These are phyloP conservation scores for Phasianus colchicus DNA, from an alignment of 2,113 vertebrate species.

Conservation along the genomic window DNA sequence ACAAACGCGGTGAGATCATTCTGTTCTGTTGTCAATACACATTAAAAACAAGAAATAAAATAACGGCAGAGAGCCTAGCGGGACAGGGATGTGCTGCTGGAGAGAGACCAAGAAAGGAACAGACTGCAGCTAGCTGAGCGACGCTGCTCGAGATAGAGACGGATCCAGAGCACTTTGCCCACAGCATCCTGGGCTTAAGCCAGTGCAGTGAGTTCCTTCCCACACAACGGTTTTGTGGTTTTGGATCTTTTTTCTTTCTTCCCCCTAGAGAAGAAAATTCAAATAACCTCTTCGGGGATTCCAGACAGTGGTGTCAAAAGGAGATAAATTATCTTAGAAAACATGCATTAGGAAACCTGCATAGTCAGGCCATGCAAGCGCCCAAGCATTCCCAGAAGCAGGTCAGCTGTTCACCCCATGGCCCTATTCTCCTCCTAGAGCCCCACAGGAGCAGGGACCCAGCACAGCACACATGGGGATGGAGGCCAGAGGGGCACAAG, in stretches of 20 bases:
- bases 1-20: conserved; percentile 38
- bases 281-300: neutral
- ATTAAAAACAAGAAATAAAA: neutral
- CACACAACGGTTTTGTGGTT: neutral
- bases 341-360: neutral
- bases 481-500: neutral
- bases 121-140: neutral
- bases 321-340: neutral
- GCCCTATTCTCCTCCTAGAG: neutral
- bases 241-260: neutral
- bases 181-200: neutral
- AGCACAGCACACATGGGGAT: neutral
- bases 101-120: conserved; percentile 17
- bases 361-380: neutral
- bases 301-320: neutral
- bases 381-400: neutral
- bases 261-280: neutral
- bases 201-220: neutral
- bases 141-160: neutral
- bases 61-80: neutral
- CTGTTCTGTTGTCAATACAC: conserved; percentile 8
- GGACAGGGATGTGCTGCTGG: neutral
- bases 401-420: neutral
- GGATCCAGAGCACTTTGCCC: neutral
- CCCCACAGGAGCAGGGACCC: neutral